These are phyloP conservation scores for Caerostris darwini DNA, from an alignment of 1,140 invertebrate genomes.

Conservation along the genomic window DNA sequence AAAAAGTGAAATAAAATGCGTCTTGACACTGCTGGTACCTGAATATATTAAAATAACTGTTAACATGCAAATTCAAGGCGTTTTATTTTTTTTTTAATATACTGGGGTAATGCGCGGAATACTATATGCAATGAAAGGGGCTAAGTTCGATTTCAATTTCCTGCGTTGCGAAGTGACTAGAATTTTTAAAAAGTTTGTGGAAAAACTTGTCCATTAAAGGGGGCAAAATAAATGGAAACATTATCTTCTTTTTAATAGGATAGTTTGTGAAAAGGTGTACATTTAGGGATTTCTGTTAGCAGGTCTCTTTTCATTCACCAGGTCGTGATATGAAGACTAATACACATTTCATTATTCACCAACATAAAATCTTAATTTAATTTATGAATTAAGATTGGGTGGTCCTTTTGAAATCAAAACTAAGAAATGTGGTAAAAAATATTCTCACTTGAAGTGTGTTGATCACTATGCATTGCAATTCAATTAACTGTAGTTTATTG, in stretches of 20 bases:
- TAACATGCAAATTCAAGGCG: neutral
- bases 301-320: neutral
- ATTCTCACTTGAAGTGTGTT: too few species aligned
- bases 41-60: slow-evolving; percentile 48
- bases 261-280: neutral
- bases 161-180: neutral
- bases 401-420: too few species aligned
- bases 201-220: neutral
- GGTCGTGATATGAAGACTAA: neutral
- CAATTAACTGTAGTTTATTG: too few species aligned
- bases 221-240: neutral
- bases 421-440: too few species aligned
- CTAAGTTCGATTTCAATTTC: neutral
- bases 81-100: neutral
- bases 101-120: neutral
- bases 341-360: neutral
- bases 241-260: neutral
- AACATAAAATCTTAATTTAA: too few species aligned
- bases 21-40: neutral
- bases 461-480: too few species aligned
- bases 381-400: too few species aligned
- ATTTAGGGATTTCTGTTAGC: neutral
- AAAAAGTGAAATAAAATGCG: slow-evolving; percentile 6
- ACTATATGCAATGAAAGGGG: neutral
- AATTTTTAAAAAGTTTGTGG: neutral